Base-by-base conservation (phyloP, 2,797 vertebrate species). In the Chaetophractus vellerosus region DNA sequence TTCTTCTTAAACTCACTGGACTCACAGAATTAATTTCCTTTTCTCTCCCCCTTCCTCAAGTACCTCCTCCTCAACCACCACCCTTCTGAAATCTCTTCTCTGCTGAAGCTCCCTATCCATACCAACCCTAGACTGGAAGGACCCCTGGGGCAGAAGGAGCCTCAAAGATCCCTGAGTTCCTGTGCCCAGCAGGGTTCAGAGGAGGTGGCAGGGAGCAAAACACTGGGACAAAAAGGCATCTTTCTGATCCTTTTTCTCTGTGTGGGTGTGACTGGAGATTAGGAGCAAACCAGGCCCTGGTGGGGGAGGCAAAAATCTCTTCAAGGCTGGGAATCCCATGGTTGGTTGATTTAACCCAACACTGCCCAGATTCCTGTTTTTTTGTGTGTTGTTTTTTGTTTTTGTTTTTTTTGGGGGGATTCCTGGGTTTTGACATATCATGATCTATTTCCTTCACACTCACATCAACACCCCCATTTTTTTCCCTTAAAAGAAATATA, bases 101-200 rank as follows among this genome's bases (percentile, higher is more conserved):
- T 80, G 36, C 38, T 81, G 68, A 86, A 94, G 68, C 75, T 68
- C 50, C 59, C 57, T 79, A 21, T 71, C 9, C 48, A 79, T 16
- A 72, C 31, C 38, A 76, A 71, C 38, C 15, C 78, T 66, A 74
- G 31, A 80, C 90, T 57, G 50, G 31, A 88, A n/a, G 63, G 61
- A 0, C 14, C 41, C 24, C 48, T 64, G 79, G 31, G 12, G 9
- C 85, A 79, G 64, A 79, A 69, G 71, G n/a, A 74, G 31, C 36
- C 72, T 88, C 64, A 72, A 36, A 55, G 57, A 36, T 28, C 57
- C 92, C 80, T 84, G 50, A 85, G 88, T 89, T 41, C 26, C 38
- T 72, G 24, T n/a, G 72, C 33, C 33, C 11, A 48, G 9, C 6
- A 66, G 18, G 23, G 45, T n/a, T 79, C 48, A 76, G 59, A 80